Base-by-base conservation (phyloP, 2,888 invertebrate species). In the Oxytorus armatus region DNA sequence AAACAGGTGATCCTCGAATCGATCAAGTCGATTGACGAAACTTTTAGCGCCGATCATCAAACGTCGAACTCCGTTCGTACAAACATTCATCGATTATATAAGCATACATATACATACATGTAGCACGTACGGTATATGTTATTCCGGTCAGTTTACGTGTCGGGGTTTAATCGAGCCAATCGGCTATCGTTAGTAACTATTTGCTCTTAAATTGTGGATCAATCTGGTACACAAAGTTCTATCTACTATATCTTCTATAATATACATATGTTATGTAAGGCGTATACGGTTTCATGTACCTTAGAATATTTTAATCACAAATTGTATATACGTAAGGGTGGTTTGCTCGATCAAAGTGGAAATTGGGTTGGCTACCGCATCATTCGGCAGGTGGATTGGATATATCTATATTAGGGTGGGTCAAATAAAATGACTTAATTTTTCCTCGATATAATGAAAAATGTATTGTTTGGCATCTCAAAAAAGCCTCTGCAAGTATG, bases 361-460 rank as follows among this genome's bases (percentile, higher is more conserved):
- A 77, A 77, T 77, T 72, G 72, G 70, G 57, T 77, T 77, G 63
- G 65, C 65, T 23, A 57, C 65, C 65, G 39, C 70, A 65, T 65
- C 29, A 53, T 53, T 65, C 61, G 8, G 23, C 33, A 21, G 11
- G 47, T 51, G 63, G 21, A 57, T 53, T 25, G n/a, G 23, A 44
- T n/a, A 61, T 42, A 23, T 21, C 21, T 49, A 49, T 21, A 49
- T 21, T n/a, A n/a, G n/a, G n/a, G n/a, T n/a, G n/a, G n/a, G n/a
- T n/a, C n/a, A n/a, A n/a, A n/a, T n/a, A n/a, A n/a, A n/a, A n/a
- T n/a, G n/a, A n/a, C n/a, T n/a, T n/a, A n/a, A n/a, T n/a, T n/a
- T n/a, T n/a, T n/a, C n/a, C n/a, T n/a, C n/a, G n/a, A n/a, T n/a
- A n/a, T n/a, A n/a, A n/a, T n/a, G n/a, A n/a, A n/a, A n/a, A n/a